Conservation (phyloP, 2,113 vertebrate species). For the Epinephelus moara region DNA sequence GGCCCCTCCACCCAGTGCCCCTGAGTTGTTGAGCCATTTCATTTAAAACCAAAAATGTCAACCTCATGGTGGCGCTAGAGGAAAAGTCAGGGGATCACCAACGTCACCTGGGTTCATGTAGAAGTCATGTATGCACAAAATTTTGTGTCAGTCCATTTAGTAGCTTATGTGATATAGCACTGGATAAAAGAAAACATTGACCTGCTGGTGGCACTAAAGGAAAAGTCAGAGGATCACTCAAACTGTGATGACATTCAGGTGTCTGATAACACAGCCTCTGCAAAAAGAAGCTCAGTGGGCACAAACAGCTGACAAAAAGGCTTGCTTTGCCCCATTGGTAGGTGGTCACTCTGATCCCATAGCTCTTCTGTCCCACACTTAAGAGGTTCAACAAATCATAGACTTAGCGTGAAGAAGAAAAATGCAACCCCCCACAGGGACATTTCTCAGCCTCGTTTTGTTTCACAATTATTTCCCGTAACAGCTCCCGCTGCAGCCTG, state of each 20-base stretch:
- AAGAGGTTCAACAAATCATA: conserved; percentile 38
- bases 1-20: no score
- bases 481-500: conserved; percentile 39
- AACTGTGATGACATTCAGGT: conserved; percentile 26
- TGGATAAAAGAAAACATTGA: neutral
- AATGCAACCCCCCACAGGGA: conserved; percentile 37
- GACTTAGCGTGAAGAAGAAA: conserved; percentile 29
- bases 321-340: conserved; percentile 23
- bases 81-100: no score
- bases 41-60: no score
- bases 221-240: neutral
- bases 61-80: no score
- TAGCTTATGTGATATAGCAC: neutral
- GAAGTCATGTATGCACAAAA: neutral
- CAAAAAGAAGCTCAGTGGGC: conserved; percentile 17
- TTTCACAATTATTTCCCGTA: conserved; percentile 36
- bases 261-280: conserved; percentile 29
- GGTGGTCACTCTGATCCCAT: conserved; percentile 48
- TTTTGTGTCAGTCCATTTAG: neutral
- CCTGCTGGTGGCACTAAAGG: neutral
- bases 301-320: conserved; percentile 35
- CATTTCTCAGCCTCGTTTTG: conserved; percentile 40
- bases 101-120: no score
- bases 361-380: conserved; percentile 35
- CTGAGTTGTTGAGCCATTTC: no score